Evolutionary conservation across 2,113 vertebrate species (phyloP).

Genomic region (Cyprinodon variegatus): DNA sequence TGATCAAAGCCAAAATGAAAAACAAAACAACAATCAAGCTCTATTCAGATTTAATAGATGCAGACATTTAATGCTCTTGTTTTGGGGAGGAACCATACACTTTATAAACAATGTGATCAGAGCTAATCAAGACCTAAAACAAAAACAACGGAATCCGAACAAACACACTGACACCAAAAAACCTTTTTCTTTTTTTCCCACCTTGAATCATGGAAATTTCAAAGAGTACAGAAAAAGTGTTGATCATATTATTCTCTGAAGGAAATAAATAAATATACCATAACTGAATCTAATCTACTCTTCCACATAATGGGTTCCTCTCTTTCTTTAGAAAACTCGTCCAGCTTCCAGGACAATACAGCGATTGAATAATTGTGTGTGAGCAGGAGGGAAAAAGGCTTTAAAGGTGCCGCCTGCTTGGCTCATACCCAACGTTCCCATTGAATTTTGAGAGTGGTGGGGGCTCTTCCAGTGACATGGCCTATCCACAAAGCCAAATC

Average conservation of each 20-base stretch:
- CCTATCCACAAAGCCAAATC: constrained; percentile 79
- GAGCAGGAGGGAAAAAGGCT: constrained; percentile 39
- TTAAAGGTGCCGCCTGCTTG: constrained; percentile 66
- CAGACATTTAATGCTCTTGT: constrained; percentile 45
- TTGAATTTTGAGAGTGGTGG: constrained; percentile 38
- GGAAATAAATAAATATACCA: constrained; percentile 52
- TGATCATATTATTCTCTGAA: constrained; percentile 22
- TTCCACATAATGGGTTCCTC: constrained; percentile 31
- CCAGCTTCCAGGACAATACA: constrained; percentile 37
- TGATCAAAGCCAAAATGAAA: constrained; percentile 67
- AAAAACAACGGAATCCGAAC: constrained; percentile 10
- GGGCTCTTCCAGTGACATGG: constrained; percentile 68
- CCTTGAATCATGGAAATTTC: constrained; percentile 1
- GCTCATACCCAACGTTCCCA: constrained; percentile 73
- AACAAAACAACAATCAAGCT: constrained; percentile 49
- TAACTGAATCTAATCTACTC: constrained; percentile 50
- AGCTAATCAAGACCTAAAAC: neutral
- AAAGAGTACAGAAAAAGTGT: constrained; percentile 44
- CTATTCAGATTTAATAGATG: constrained; percentile 39
- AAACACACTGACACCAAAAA: neutral
- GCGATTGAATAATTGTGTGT: constrained; percentile 32
- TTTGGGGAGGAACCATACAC: constrained; percentile 41
- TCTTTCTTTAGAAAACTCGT: constrained; percentile 29
- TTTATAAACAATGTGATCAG: constrained; percentile 11
- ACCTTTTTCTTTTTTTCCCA: neutral